Base-by-base conservation (phyloP, 2,797 vertebrate genomes). In the Hapalemur alaotrensis region DNA sequence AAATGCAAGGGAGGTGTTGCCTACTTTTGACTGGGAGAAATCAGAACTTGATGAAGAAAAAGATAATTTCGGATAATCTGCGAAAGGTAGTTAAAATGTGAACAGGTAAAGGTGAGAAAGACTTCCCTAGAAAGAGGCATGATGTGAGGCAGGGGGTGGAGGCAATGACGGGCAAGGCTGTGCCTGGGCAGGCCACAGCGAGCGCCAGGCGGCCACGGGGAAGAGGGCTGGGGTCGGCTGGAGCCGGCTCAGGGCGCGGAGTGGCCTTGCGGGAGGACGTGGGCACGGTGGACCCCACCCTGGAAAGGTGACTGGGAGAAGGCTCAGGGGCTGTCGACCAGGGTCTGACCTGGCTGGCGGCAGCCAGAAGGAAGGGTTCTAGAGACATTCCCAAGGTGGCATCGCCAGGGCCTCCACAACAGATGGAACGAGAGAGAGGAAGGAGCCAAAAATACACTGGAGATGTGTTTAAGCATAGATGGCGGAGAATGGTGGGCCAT, bases 361-460 rank as follows among this genome's bases (percentile, higher is more conserved):
- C 76, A 65, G 35, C 12, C 20, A 30, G 14, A 48, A 32, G 43
- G 59, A 81, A 89, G 4, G 9, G 25, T 38, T 13, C 0, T 76
- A 23, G 48, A 79, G 38, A 23, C 28, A 23, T 79, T 78, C 82
- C 94, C 54, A 73, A 81, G 14, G 93, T 13, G 43, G 32, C 5
- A 50, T 54, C 87, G 46, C 41, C 20, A 15, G 38, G 41, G 35
- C 5, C 41, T 69, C 59, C 38, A 38, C n/a, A 59, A 76, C 61
- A 87, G 28, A 91, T 38, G 54, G 6, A 72, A 23, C 38, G 50
- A 72, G 54, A 65, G n/a, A n/a, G 69, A 22, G 9, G 52, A 48
- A 81, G 52, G 75, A 88, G 22, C 32, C 82, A 83, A 85, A 90
- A 95, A 86, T 48, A 94, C 82, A 86, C 12, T 23, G 32, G 81